A percentile compares a stretch with the other conserved stretches of the same genome.
Evolutionary conservation across 2,113 vertebrate species (phyloP).

Genomic region (Mirounga angustirostris): DNA sequence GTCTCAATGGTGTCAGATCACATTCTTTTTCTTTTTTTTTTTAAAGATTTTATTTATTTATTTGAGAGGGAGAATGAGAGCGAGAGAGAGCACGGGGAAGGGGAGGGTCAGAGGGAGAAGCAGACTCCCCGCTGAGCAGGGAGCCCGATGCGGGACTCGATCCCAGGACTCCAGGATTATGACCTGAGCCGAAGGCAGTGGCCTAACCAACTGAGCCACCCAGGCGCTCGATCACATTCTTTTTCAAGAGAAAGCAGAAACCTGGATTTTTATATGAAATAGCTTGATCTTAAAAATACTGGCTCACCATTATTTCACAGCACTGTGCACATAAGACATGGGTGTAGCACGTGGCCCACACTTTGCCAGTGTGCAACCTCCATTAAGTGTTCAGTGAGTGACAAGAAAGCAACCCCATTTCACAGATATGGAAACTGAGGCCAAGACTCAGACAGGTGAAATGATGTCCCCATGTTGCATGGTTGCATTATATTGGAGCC

Average conservation of each 20-base stretch:
- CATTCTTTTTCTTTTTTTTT: neutral
- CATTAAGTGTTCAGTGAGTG: neutral
- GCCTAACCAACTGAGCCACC: too few species aligned
- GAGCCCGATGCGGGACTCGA: too few species aligned
- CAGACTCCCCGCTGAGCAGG: too few species aligned
- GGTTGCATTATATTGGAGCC: neutral
- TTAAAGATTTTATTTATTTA: too few species aligned
- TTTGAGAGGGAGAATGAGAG: too few species aligned
- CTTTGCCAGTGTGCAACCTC: neutral
- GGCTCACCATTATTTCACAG: neutral
- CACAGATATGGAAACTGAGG: neutral
- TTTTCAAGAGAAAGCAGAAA: constrained; percentile 5
- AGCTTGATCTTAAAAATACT: neutral
- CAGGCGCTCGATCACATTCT: neutral
- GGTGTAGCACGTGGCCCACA: neutral
- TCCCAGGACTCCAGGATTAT: too few species aligned
- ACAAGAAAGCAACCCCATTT: neutral
- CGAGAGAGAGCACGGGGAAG: too few species aligned
- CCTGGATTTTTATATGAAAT: neutral
- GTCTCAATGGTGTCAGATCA: neutral
- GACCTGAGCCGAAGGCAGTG: too few species aligned
- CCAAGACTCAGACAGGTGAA: neutral
- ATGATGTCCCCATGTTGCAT: neutral
- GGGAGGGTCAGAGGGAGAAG: too few species aligned
- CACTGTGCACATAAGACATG: neutral